A percentile compares a stretch with the other conserved stretches of the same genome.
Evolutionary conservation across 1,140 invertebrate species (phyloP).

Genomic region (Lysiphlebus fabarum): DNA sequence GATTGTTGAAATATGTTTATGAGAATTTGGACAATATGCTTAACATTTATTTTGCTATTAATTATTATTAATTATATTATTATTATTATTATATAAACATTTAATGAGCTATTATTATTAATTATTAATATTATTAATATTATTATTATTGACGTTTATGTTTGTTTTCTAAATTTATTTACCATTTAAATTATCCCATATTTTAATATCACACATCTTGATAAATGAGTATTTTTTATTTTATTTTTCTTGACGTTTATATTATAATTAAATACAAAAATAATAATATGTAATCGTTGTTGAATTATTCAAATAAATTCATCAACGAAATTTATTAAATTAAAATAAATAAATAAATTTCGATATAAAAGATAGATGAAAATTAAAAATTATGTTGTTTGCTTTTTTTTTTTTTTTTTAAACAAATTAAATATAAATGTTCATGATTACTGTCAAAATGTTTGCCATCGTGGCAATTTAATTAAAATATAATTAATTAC

Average conservation of each 20-base stretch:
- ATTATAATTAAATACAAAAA: conserved; percentile 21
- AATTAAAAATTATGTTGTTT: no score
- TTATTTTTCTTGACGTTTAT: conserved; percentile 16
- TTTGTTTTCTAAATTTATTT: conserved; percentile 26
- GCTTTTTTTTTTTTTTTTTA: no score
- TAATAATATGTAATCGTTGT: conserved; percentile 34
- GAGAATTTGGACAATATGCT: conserved; percentile 32
- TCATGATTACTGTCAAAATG: no score
- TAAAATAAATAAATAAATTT: conserved; percentile 16
- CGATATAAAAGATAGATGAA: conserved; percentile 7
- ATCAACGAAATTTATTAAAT: not conserved
- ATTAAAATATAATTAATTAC: no score
- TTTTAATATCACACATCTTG: conserved; percentile 10
- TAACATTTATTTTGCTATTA: conserved; percentile 25
- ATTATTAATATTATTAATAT: conserved; percentile 27
- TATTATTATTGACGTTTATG: conserved; percentile 28
- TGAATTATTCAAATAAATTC: not conserved
- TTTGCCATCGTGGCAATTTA: no score
- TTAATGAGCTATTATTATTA: conserved; percentile 29
- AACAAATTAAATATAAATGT: no score
- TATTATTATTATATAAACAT: conserved; percentile 31
- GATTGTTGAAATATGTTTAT: conserved; percentile 43
- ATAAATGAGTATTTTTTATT: conserved; percentile 10
- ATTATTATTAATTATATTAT: conserved; percentile 29
- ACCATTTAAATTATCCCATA: conserved; percentile 12